Conservation (phyloP, 2,113 vertebrate genomes). For the Kobus ellipsiprymnus region DNA sequence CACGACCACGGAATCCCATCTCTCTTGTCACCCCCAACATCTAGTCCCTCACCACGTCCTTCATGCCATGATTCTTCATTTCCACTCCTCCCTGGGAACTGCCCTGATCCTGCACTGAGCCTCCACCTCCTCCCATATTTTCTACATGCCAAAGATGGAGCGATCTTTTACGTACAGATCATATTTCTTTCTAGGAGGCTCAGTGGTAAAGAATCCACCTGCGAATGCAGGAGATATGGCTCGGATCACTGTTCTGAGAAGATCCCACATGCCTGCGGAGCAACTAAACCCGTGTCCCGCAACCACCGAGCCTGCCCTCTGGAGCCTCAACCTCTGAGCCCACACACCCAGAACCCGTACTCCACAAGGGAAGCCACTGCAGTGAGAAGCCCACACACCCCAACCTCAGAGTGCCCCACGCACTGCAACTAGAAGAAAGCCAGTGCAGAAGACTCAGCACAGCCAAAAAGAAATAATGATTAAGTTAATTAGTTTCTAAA, state of each 20-base stretch:
- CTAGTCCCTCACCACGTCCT: too few species aligned
- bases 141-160: neutral
- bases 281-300: accelerated
- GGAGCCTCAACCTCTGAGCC: neutral
- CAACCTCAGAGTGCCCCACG: neutral
- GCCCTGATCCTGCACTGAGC: neutral
- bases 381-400: neutral
- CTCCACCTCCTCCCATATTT: neutral
- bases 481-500: neutral
- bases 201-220: neutral
- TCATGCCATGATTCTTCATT: neutral
- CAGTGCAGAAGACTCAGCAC: neutral
- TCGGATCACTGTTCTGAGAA: neutral
- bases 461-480: neutral
- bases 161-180: neutral
- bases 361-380: neutral
- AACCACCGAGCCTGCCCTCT: neutral
- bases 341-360: neutral
- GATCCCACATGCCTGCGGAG: neutral
- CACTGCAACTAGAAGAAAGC: neutral
- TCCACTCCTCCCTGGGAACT: neutral
- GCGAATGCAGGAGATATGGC: neutral
- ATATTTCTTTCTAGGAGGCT: neutral
- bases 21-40: neutral
- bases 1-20: neutral